Conservation (phyloP, 53 echinoderm and acorn worm species). For the Actinopyga echinites region DNA sequence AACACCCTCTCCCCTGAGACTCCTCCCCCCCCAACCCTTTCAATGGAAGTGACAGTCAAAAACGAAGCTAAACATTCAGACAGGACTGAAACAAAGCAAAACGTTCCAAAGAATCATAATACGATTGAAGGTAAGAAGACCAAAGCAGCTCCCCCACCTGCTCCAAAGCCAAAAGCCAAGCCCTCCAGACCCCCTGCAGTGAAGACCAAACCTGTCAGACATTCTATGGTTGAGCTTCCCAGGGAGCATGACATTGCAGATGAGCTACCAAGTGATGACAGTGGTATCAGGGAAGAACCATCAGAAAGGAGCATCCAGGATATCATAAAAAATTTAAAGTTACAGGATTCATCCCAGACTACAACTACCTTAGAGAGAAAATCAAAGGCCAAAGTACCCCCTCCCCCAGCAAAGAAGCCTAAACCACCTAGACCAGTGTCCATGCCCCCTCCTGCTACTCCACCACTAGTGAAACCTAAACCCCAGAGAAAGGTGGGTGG, state of each 20-base stretch:
- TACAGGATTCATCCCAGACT: not conserved
- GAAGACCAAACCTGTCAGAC: slow-evolving; percentile 9
- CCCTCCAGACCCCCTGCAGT: not conserved
- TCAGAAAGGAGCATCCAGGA: not conserved
- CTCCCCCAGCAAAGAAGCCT: slow-evolving; percentile 19
- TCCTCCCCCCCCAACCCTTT: not conserved
- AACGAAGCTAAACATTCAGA: too few species aligned
- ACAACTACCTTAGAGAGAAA: not conserved
- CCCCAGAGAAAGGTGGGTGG: not conserved
- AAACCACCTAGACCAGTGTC: slow-evolving; percentile 29
- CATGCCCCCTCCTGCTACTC: slow-evolving; percentile 20
- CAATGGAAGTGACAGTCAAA: too few species aligned
- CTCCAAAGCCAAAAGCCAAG: slow-evolving; percentile 28
- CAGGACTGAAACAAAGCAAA: too few species aligned
- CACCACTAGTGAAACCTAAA: slow-evolving; percentile 24
- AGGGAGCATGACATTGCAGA: slow-evolving; percentile 3
- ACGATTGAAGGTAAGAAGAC: too few species aligned
- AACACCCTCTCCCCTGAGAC: not conserved
- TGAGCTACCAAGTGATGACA: slow-evolving; percentile 42
- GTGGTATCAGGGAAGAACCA: slow-evolving; percentile 22
- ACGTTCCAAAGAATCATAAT: too few species aligned
- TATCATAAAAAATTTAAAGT: slow-evolving; percentile 18
- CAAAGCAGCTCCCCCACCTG: slow-evolving; percentile 11
- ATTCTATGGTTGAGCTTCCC: slow-evolving; percentile 25
- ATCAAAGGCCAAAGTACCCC: not conserved